Evolutionary conservation across 2,888 invertebrate species (phyloP).

Genomic region (Phyllotreta striolata): DNA sequence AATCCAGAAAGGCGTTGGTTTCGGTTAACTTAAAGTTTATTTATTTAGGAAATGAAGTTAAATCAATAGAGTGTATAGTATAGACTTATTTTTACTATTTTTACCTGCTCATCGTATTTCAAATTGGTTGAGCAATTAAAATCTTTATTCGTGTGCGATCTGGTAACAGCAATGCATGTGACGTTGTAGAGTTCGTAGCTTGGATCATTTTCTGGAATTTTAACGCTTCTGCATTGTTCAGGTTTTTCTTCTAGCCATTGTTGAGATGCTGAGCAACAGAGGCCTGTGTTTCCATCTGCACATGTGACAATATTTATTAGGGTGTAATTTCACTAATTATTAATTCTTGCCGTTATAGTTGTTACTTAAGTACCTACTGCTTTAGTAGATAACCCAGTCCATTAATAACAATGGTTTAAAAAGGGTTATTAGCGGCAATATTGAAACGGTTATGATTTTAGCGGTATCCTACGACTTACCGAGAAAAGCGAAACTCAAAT

Average conservation of each 20-base stretch:
- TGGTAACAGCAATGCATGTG: slow-evolving; percentile 58
- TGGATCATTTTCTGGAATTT: slow-evolving; percentile 56
- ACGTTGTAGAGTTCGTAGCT: slow-evolving; percentile 49
- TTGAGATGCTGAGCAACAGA: slow-evolving; percentile 48
- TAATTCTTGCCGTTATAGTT: no score
- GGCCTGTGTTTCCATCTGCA: no score
- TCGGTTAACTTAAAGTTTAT: slow-evolving; percentile 47
- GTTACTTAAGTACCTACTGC: no score
- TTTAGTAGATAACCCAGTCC: no score
- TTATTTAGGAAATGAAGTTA: no score
- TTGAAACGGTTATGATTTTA: no score
- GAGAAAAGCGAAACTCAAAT: slow-evolving; percentile 43
- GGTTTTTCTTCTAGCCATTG: no score
- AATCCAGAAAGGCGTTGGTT: slow-evolving; percentile 59
- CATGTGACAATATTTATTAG: no score
- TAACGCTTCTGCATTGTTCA: slow-evolving; percentile 53
- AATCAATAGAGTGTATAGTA: not conserved
- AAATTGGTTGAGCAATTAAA: slow-evolving; percentile 45
- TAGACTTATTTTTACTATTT: slow-evolving; percentile 3
- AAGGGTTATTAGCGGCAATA: no score
- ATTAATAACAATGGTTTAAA: no score
- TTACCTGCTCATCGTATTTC: slow-evolving; percentile 39
- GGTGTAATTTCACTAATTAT: no score
- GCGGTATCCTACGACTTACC: slow-evolving; percentile 47
- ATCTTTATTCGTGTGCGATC: slow-evolving; percentile 52